Percentiles rank a stretch among this genome's conserved stretches.
Conservation (phyloP, 2,888 invertebrate genomes). For the Spisula subtruncata region DNA sequence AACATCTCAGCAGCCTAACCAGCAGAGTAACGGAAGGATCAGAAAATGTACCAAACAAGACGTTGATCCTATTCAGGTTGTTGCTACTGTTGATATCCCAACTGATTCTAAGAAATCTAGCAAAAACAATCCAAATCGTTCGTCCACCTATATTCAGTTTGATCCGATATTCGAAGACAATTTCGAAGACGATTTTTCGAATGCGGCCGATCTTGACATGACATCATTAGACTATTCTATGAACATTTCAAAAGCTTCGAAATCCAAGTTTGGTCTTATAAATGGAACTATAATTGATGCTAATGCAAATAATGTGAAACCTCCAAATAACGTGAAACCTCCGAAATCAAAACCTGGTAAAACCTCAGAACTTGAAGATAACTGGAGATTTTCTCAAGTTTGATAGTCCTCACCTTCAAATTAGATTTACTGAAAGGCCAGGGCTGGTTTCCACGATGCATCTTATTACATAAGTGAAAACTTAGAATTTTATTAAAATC, state of each 20-base stretch:
- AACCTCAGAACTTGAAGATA: slow-evolving; percentile 70
- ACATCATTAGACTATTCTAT: slow-evolving; percentile 57
- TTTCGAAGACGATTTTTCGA: slow-evolving; percentile 79
- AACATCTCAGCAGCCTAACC: slow-evolving; percentile 31
- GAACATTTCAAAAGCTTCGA: slow-evolving; percentile 56
- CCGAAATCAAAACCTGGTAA: slow-evolving; percentile 72
- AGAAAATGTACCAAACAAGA: slow-evolving; percentile 73
- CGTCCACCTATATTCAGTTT: slow-evolving; percentile 84
- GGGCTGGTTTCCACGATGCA: too few species aligned
- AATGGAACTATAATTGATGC: slow-evolving; percentile 65
- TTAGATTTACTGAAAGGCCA: background rate
- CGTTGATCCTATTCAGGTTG: slow-evolving; percentile 75
- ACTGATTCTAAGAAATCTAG: slow-evolving; percentile 66
- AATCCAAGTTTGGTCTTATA: slow-evolving; percentile 62
- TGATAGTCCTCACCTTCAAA: slow-evolving; percentile 41
- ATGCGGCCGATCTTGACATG: slow-evolving; percentile 62
- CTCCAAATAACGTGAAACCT: too few species aligned
- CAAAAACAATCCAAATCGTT: slow-evolving; percentile 76
- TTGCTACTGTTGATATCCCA: slow-evolving; percentile 70
- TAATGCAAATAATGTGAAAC: slow-evolving; percentile 66
- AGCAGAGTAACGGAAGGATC: slow-evolving; percentile 56
- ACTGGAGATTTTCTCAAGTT: slow-evolving; percentile 76
- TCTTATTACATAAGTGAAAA: too few species aligned
- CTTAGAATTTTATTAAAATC: too few species aligned
- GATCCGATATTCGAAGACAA: slow-evolving; percentile 84